A percentile compares a stretch with the other conserved stretches of the same genome.
Conservation (phyloP, 2,113 vertebrate genomes). For the Nothobranchius furzeri region DNA sequence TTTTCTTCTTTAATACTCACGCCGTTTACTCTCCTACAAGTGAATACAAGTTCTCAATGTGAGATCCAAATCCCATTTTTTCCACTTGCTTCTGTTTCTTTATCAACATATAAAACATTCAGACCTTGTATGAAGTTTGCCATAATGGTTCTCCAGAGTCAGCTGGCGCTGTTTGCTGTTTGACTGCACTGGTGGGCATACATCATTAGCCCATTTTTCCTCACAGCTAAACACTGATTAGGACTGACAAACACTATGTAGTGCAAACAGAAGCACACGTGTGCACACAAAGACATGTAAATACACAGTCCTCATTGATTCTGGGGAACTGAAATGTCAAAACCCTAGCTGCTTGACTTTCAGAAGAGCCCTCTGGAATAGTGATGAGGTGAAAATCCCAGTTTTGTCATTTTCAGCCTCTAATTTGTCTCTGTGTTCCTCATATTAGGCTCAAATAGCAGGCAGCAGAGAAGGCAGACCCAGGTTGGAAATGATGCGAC, state of each 20-base stretch:
- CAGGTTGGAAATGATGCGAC: not conserved
- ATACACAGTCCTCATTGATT: slow-evolving; percentile 42
- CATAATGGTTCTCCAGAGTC: slow-evolving; percentile 55
- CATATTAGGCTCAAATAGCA: slow-evolving; percentile 4
- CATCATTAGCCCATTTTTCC: slow-evolving; percentile 65
- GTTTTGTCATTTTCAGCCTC: slow-evolving; percentile 29
- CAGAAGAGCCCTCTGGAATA: slow-evolving; percentile 32
- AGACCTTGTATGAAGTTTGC: slow-evolving; percentile 44
- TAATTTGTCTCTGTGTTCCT: slow-evolving; percentile 3
- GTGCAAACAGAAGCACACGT: not conserved
- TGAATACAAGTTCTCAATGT: not conserved
- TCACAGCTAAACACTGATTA: slow-evolving; percentile 62
- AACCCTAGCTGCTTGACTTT: slow-evolving; percentile 29
- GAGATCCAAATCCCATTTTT: not conserved
- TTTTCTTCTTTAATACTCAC: no score
- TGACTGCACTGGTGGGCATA: slow-evolving; percentile 42
- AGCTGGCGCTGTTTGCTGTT: slow-evolving; percentile 15
- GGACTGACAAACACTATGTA: slow-evolving; percentile 20
- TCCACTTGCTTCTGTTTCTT: slow-evolving; percentile 17
- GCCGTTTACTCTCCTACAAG: not conserved
- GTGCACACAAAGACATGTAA: slow-evolving; percentile 18
- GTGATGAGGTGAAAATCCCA: slow-evolving; percentile 32
- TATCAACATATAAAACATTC: slow-evolving; percentile 15
- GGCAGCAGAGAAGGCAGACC: slow-evolving; percentile 6
- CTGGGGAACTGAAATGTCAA: slow-evolving; percentile 40